Conservation (phyloP, 2,888 invertebrate genomes). For the Scelioninae gen. 2 region DNA sequence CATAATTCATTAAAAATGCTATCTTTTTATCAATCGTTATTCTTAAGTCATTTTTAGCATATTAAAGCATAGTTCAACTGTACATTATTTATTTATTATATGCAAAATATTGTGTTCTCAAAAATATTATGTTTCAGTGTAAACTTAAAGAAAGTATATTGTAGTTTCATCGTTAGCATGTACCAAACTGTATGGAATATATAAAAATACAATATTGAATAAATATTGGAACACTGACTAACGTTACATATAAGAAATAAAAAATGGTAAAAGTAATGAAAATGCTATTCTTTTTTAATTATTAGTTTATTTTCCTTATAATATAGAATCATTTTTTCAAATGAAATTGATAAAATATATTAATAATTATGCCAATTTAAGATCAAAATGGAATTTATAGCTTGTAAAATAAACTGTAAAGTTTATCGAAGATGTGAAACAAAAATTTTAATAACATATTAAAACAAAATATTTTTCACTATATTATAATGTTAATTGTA, state of each 20-base stretch:
- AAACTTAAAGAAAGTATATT: constrained; percentile 54
- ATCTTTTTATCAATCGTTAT: background rate
- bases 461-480: too few relatives aligned
- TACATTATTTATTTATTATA: constrained; percentile 40
- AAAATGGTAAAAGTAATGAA: constrained; percentile 20
- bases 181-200: constrained; percentile 29
- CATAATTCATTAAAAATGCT: background rate
- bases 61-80: constrained; percentile 38
- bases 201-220: constrained; percentile 17
- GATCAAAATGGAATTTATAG: too few relatives aligned
- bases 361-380: background rate
- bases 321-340: background rate
- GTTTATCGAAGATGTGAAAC: too few relatives aligned
- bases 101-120: constrained; percentile 30
- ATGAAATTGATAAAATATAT: background rate
- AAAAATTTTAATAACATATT: too few relatives aligned
- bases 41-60: constrained; percentile 24
- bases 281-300: background rate
- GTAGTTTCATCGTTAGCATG: constrained; percentile 44
- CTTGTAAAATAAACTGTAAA: too few relatives aligned
- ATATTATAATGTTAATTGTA: background rate
- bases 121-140: constrained; percentile 49
- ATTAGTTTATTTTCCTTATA: too few relatives aligned
- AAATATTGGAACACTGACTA: constrained; percentile 10
- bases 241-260: constrained; percentile 23